Evolutionary conservation across 2,113 vertebrate species (phyloP).

Genomic region (Thalassarche chlororhynchos): DNA sequence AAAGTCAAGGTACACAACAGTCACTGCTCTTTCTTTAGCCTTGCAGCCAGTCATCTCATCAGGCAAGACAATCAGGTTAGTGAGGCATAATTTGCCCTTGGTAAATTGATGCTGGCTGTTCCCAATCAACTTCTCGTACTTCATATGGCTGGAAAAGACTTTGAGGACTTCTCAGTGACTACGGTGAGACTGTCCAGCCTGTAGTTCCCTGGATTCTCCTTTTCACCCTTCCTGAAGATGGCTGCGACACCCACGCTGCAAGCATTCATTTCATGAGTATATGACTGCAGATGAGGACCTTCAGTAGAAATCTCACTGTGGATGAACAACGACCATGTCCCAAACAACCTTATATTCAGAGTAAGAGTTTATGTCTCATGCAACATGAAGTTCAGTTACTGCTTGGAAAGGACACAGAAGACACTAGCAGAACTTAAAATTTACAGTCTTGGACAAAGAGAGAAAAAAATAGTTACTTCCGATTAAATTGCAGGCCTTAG

Average conservation of each 20-base stretch:
- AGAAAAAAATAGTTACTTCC: not conserved
- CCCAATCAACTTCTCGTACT: not conserved
- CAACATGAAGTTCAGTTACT: not conserved
- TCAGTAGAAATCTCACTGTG: not conserved
- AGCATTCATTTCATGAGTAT: not conserved
- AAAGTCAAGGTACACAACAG: not conserved
- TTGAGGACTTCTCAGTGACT: not conserved
- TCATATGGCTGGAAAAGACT: not conserved
- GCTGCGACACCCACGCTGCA: not conserved
- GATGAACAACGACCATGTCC: not conserved
- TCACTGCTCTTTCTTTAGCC: not conserved
- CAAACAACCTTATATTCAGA: not conserved
- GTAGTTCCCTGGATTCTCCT: not conserved
- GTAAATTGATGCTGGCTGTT: not conserved
- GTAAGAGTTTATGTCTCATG: not conserved
- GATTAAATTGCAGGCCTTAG: not conserved
- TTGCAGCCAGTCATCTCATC: not conserved
- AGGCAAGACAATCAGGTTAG: not conserved
- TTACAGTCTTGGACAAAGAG: not conserved
- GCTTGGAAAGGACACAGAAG: not conserved
- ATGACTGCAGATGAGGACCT: not conserved
- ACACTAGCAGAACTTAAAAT: not conserved
- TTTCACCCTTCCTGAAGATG: not conserved
- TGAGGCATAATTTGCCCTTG: not conserved
- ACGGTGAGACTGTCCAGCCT: not conserved